Conservation (phyloP, 2,888 invertebrate genomes). For the Vanessa cardui region DNA sequence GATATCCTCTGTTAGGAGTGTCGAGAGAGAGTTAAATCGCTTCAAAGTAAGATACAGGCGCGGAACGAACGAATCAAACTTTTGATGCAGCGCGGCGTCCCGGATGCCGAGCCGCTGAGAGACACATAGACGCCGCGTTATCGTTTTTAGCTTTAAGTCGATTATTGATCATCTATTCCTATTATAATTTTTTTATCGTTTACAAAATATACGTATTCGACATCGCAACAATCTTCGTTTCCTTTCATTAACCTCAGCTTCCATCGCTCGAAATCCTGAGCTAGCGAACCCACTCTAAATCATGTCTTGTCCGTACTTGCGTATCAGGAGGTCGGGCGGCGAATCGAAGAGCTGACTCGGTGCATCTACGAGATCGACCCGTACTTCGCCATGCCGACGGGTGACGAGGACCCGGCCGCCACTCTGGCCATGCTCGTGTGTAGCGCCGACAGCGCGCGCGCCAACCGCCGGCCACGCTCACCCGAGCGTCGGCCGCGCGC, state of each 20-base stretch:
- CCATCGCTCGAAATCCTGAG: conserved; percentile 44
- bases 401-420: conserved; percentile 86
- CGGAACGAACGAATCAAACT: conserved; percentile 94
- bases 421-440: conserved; percentile 68
- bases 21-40: conserved; percentile 92
- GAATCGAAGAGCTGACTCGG: conserved; percentile 87
- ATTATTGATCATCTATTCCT: conserved; percentile 63
- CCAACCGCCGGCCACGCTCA: conserved; percentile 77
- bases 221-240: conserved; percentile 73
- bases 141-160: conserved; percentile 60
- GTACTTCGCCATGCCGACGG: conserved; percentile 84
- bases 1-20: conserved; percentile 87
- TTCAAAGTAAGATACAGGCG: conserved; percentile 94
- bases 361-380: conserved; percentile 90
- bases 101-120: conserved; percentile 88
- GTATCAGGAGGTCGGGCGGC: conserved; percentile 88
- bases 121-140: conserved; percentile 82
- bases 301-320: conserved; percentile 81
- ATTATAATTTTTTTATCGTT: conserved; percentile 64
- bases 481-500: conserved; percentile 72
- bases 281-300: conserved; percentile 70
- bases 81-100: conserved; percentile 92
- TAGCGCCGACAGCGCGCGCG: conserved; percentile 59
- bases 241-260: conserved; percentile 62
- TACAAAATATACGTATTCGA: conserved; percentile 70